A percentile compares a stretch with the other conserved stretches of the same genome.
These are phyloP conservation scores for Eurosta solidaginis DNA, from an alignment of 1,140 invertebrate genomes.

Conservation along the genomic window DNA sequence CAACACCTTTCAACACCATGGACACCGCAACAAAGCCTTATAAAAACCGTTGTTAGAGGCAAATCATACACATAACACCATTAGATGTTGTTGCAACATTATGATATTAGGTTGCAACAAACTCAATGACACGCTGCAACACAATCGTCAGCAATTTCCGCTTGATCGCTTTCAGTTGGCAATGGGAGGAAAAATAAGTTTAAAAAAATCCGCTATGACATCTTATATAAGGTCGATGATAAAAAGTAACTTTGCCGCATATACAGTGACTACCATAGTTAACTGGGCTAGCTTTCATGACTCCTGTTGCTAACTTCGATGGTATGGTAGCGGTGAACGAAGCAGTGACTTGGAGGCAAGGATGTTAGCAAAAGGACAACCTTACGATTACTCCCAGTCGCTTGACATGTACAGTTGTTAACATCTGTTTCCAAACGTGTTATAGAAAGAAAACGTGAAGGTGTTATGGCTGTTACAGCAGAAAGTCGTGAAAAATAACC, in stretches of 20 bases:
- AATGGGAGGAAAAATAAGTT: background rate
- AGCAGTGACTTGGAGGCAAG: too few species aligned
- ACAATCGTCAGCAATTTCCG: slow-evolving; percentile 3
- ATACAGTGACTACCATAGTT: background rate
- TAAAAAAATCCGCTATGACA: background rate
- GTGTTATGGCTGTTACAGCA: too few species aligned
- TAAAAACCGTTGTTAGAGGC: too few species aligned
- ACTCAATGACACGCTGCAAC: background rate
- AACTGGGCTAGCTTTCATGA: too few species aligned
- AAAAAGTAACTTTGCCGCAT: background rate
- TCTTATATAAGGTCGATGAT: background rate
- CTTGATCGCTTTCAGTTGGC: background rate
- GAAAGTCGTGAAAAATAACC: too few species aligned
- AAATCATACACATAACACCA: background rate
- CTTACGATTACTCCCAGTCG: too few species aligned
- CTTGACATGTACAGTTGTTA: too few species aligned
- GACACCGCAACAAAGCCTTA: background rate
- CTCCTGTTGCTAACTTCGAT: too few species aligned
- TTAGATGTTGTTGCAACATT: background rate
- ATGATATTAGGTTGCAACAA: background rate
- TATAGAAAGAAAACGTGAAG: too few species aligned
- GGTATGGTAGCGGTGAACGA: too few species aligned
- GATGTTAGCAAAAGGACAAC: too few species aligned
- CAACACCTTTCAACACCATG: background rate
- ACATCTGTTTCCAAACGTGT: too few species aligned